These are phyloP conservation scores for Antennarius maculatus DNA, from an alignment of 2,797 vertebrate genomes.

Conservation along the genomic window DNA sequence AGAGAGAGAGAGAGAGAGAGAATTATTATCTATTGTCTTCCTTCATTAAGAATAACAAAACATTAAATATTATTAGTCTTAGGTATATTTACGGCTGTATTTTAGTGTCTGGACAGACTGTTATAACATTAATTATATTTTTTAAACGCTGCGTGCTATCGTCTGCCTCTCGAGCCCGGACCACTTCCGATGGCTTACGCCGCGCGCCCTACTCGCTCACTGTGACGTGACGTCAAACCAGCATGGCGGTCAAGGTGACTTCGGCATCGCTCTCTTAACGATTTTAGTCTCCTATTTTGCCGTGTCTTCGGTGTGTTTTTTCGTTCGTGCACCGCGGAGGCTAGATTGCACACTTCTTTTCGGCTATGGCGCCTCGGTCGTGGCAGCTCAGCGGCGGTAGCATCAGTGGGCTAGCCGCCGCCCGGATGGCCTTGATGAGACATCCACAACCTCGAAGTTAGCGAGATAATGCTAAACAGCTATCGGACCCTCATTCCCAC, in stretches of 20 bases:
- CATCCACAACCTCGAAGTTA: constrained; percentile 61
- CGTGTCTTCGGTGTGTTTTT: constrained; percentile 29
- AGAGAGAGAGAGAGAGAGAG: too few species aligned
- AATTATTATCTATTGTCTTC: too few species aligned
- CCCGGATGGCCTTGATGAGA: constrained; percentile 68
- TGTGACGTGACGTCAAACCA: constrained; percentile 85
- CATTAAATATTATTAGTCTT: neutral
- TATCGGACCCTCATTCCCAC: neutral
- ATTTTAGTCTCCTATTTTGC: constrained; percentile 41
- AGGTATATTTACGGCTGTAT: too few species aligned
- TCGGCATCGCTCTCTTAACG: constrained; percentile 73
- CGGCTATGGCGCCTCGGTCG: constrained; percentile 9
- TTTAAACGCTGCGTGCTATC: neutral
- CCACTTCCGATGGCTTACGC: constrained; percentile 20
- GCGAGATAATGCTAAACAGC: constrained; percentile 52
- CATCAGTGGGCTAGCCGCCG: constrained; percentile 66
- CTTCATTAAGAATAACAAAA: neutral
- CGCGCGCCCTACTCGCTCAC: constrained; percentile 36
- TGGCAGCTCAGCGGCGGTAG: constrained; percentile 42
- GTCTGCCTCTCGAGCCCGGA: neutral
- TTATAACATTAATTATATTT: too few species aligned
- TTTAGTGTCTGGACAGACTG: too few species aligned
- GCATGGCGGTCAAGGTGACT: constrained; percentile 99
- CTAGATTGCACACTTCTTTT: neutral
- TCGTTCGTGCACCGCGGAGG: neutral